A percentile compares a stretch with the other conserved stretches of the same genome.
These are phyloP conservation scores for Virgularia gustaviana DNA, from an alignment of 92 coral and sea anemone genomes.

Conservation along the genomic window DNA sequence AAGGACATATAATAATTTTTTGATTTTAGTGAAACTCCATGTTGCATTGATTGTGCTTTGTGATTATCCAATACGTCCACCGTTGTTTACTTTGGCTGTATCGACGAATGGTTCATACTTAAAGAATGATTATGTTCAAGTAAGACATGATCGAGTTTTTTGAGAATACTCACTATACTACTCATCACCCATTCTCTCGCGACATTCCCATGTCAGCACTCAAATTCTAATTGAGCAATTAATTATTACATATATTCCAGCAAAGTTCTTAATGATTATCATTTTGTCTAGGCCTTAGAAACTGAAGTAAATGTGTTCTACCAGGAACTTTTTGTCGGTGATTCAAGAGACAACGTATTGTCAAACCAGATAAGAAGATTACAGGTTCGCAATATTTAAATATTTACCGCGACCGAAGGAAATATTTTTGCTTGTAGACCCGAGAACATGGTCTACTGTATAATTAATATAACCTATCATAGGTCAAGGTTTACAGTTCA, in stretches of 20 bases:
- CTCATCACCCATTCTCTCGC: not conserved
- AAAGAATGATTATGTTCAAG: constrained; percentile 49
- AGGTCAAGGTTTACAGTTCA: too few relatives aligned
- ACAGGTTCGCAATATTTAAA: too few relatives aligned
- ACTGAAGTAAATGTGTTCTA: constrained; percentile 94
- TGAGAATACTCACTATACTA: not conserved
- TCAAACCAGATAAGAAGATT: constrained; percentile 82
- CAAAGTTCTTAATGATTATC: too few relatives aligned
- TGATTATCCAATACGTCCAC: constrained; percentile 86
- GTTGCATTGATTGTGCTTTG: constrained; percentile 66
- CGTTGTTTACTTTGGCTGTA: constrained; percentile 55
- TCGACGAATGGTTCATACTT: constrained; percentile 33
- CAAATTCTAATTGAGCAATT: not conserved
- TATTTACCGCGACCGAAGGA: too few relatives aligned
- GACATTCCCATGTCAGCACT: not conserved
- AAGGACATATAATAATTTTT: too few relatives aligned
- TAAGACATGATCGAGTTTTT: not conserved
- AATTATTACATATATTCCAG: too few relatives aligned
- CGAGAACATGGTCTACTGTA: too few relatives aligned
- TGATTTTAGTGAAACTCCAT: constrained; percentile 41
- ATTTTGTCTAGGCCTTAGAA: constrained; percentile 78
- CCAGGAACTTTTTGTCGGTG: constrained; percentile 66
- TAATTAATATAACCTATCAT: too few relatives aligned
- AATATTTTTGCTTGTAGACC: not conserved
- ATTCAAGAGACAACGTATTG: constrained; percentile 63